Percentiles rank a stretch among this genome's conserved stretches.
Evolutionary conservation across 2,888 invertebrate genomes (phyloP).

Genomic region (Drosophila subquinaria): DNA sequence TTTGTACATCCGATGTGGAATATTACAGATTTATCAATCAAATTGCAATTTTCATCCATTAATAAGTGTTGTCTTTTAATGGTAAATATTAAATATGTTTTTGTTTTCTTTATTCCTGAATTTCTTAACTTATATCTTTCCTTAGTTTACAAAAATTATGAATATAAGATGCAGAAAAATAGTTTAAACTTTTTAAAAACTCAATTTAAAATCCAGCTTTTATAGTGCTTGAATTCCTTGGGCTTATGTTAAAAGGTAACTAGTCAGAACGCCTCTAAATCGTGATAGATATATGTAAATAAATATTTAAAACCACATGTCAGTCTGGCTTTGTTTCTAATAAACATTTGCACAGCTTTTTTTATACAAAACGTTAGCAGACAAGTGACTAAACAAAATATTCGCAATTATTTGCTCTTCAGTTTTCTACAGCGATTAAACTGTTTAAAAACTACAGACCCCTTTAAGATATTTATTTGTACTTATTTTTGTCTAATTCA

Average conservation of each 20-base stretch:
- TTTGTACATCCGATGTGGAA: not conserved
- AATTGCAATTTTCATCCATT: too few species aligned
- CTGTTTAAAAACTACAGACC: not conserved
- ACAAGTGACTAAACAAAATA: not conserved
- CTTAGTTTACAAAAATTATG: too few species aligned
- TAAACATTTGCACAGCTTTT: constrained; percentile 4
- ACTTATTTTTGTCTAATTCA: constrained; percentile 9
- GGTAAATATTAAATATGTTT: too few species aligned
- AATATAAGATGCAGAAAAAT: too few species aligned
- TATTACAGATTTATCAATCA: too few species aligned
- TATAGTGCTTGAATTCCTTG: too few species aligned
- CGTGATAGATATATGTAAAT: not conserved
- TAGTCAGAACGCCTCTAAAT: not conserved
- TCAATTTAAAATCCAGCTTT: too few species aligned
- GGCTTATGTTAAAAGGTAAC: not conserved
- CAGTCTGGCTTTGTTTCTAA: not conserved
- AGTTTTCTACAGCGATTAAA: not conserved
- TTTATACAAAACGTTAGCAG: not conserved
- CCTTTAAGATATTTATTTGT: not conserved
- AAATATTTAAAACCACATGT: not conserved
- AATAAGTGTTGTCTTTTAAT: too few species aligned
- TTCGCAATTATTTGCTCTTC: not conserved
- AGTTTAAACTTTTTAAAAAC: too few species aligned
- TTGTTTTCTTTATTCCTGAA: too few species aligned
- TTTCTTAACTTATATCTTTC: too few species aligned